Evolutionary conservation across 92 coral and sea anemone species (phyloP).

Genomic region (Virgularia gustaviana): DNA sequence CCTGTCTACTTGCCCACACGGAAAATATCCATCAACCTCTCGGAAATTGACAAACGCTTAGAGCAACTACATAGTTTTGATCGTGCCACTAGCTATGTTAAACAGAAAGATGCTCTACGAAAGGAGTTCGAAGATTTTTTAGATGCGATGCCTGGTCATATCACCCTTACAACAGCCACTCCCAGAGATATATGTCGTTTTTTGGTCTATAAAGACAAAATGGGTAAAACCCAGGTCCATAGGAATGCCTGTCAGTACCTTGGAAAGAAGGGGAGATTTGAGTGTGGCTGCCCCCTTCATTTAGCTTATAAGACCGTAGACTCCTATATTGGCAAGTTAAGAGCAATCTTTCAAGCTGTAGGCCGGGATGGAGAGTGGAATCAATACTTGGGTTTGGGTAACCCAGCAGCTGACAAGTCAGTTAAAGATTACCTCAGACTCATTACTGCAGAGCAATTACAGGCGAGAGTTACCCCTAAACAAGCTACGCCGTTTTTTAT

Average conservation of each 20-base stretch:
- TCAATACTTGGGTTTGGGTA: no score
- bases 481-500: no score
- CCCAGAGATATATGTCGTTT: slow-evolving; percentile 54
- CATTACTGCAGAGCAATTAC: no score
- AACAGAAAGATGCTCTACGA: slow-evolving; percentile 46
- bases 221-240: slow-evolving; percentile 53
- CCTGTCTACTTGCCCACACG: neutral
- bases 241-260: slow-evolving; percentile 29
- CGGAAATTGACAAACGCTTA: slow-evolving; percentile 32
- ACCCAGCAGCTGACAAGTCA: no score
- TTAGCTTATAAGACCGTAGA: no score
- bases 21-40: slow-evolving; percentile 11
- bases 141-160: slow-evolving; percentile 28
- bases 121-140: slow-evolving; percentile 38
- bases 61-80: slow-evolving; percentile 37
- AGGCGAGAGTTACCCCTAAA: no score
- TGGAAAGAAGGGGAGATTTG: slow-evolving; percentile 23
- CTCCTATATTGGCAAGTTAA: no score
- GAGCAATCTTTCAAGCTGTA: slow-evolving; percentile 40
- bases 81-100: slow-evolving; percentile 11
- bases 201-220: slow-evolving; percentile 47
- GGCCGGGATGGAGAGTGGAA: slow-evolving; percentile 53
- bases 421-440: no score
- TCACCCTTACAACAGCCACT: slow-evolving; percentile 25
- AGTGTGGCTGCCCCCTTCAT: slow-evolving; percentile 36